A percentile compares a stretch with the other conserved stretches of the same genome.
These are phyloP conservation scores for Drosophila biarmipes DNA, from an alignment of 1,140 invertebrate genomes.

Conservation along the genomic window DNA sequence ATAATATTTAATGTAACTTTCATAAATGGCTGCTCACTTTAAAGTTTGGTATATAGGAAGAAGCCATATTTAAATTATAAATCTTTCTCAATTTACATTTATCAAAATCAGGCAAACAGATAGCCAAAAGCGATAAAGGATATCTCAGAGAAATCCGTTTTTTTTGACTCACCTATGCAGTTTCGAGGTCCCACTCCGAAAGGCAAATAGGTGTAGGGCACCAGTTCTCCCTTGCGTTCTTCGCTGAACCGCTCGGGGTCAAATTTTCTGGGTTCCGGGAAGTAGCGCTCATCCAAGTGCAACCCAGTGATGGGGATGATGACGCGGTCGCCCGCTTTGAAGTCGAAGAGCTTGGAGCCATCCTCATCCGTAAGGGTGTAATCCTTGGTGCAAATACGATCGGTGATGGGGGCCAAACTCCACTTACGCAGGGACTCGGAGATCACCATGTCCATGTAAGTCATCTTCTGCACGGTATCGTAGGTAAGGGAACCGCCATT, in stretches of 20 bases:
- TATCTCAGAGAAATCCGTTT: too few relatives aligned
- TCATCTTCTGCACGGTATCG: slow-evolving; percentile 86
- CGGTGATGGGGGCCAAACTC: slow-evolving; percentile 85
- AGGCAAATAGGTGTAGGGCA: slow-evolving; percentile 85
- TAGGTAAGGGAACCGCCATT: slow-evolving; percentile 84
- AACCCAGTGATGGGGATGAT: slow-evolving; percentile 85
- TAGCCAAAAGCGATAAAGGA: too few relatives aligned
- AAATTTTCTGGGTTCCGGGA: slow-evolving; percentile 85
- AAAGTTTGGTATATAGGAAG: too few relatives aligned
- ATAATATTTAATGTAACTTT: too few relatives aligned
- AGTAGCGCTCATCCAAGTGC: slow-evolving; percentile 86
- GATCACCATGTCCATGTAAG: slow-evolving; percentile 88
- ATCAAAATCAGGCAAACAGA: too few relatives aligned
- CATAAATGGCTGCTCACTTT: too few relatives aligned
- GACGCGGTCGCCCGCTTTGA: slow-evolving; percentile 68
- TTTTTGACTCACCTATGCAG: slow-evolving; percentile 86
- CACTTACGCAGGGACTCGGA: slow-evolving; percentile 87
- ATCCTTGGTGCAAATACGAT: slow-evolving; percentile 85
- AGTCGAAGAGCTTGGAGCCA: slow-evolving; percentile 55
- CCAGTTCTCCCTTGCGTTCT: slow-evolving; percentile 82
- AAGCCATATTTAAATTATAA: too few relatives aligned
- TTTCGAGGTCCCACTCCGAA: slow-evolving; percentile 87
- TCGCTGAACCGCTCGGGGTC: slow-evolving; percentile 86
- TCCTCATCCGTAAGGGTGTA: slow-evolving; percentile 83
- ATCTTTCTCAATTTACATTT: too few relatives aligned